A percentile compares a stretch with the other conserved stretches of the same genome.
These are phyloP conservation scores for Montipora capitata DNA, from an alignment of 92 coral and sea anemone genomes.

Conservation along the genomic window DNA sequence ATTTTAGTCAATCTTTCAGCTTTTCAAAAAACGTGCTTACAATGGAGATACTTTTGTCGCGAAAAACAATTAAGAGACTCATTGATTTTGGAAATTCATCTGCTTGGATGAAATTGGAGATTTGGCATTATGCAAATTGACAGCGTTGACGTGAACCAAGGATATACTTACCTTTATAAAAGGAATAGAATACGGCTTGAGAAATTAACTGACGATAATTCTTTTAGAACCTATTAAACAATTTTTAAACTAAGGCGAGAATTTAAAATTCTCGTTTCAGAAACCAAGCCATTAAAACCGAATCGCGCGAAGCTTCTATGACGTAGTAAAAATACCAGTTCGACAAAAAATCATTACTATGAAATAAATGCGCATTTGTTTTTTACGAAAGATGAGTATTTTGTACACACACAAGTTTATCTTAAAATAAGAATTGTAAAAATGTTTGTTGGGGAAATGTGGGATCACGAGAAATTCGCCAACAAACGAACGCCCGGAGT, in stretches of 20 bases:
- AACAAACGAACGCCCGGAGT: not conserved
- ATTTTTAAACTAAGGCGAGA: not conserved
- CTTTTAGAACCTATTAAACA: not conserved
- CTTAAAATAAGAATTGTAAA: not conserved
- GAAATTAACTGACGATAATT: not conserved
- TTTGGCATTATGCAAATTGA: not conserved
- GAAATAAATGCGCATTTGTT: not conserved
- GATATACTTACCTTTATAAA: not conserved
- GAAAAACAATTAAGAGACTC: not conserved
- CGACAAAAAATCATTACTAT: not conserved
- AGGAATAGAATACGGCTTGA: not conserved
- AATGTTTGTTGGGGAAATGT: not conserved
- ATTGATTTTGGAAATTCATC: not conserved
- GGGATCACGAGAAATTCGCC: not conserved
- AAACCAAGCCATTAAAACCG: not conserved
- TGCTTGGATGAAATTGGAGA: not conserved
- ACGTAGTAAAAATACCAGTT: constrained; percentile 28
- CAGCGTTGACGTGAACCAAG: not conserved
- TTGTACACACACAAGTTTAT: not conserved
- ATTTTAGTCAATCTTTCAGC: not conserved
- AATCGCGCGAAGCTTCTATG: constrained; percentile 14
- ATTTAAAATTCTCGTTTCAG: not conserved
- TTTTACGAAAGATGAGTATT: not conserved
- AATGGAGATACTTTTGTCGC: not conserved
- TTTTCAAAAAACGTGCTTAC: too few relatives aligned